A percentile compares a stretch with the other conserved stretches of the same genome.
phyloP scores from a whole-genome alignment of 2,888 invertebrate genomes.

The Drosophila lutescens region DNA sequence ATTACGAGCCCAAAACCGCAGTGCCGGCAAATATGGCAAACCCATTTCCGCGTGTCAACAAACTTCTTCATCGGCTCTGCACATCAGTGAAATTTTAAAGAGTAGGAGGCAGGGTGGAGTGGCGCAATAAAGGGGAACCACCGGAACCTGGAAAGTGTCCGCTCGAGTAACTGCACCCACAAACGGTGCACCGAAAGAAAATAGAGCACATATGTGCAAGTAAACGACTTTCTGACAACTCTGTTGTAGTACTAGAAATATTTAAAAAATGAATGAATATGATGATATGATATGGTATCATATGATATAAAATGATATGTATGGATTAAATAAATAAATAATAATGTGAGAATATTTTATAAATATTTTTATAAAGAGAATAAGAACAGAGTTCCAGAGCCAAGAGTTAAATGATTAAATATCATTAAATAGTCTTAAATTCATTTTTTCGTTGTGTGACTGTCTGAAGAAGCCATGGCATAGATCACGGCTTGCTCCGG shows the following conservation, averaged over 20 bases:
- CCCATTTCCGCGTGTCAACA: slow-evolving; percentile 52
- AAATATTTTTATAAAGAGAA: too few species aligned
- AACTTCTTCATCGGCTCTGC: slow-evolving; percentile 29
- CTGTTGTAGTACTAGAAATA: too few species aligned
- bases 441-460: neutral
- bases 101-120: neutral
- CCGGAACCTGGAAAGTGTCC: slow-evolving; percentile 40
- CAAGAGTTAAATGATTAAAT: neutral
- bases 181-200: slow-evolving; percentile 4
- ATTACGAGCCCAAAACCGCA: slow-evolving; percentile 6
- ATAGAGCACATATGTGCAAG: neutral
- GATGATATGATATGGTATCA: too few species aligned
- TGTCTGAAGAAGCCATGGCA: slow-evolving; percentile 17
- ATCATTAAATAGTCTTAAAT: neutral
- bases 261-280: too few species aligned
- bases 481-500: slow-evolving; percentile 18
- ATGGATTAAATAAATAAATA: too few species aligned
- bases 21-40: slow-evolving; percentile 40
- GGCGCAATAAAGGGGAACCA: slow-evolving; percentile 7
- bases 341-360: too few species aligned
- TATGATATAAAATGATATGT: too few species aligned
- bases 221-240: too few species aligned
- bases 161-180: slow-evolving; percentile 39
- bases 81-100: slow-evolving; percentile 32
- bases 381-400: too few species aligned